These are phyloP conservation scores for Crypturellus undulatus DNA, from an alignment of 2,113 vertebrate genomes.

Conservation along the genomic window DNA sequence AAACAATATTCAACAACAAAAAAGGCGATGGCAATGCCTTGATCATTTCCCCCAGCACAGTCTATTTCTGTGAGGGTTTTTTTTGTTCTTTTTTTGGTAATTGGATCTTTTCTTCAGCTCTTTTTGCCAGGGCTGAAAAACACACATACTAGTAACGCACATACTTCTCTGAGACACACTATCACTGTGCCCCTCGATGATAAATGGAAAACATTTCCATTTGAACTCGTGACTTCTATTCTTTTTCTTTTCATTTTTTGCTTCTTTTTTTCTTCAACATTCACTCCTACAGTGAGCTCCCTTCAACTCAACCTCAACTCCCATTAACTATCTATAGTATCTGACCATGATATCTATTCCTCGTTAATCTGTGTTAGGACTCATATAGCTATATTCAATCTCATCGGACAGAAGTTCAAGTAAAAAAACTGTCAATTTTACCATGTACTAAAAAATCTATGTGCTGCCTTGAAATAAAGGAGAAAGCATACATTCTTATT, in stretches of 20 bases:
- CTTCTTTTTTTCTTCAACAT: background rate
- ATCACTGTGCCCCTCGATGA: background rate
- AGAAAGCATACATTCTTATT: background rate
- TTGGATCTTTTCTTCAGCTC: background rate
- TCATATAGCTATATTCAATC: background rate
- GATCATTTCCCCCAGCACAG: background rate
- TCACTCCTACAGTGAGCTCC: background rate
- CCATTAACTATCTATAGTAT: background rate
- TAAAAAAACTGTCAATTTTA: background rate
- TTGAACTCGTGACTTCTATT: background rate
- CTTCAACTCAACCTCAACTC: background rate
- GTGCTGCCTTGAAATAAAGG: background rate
- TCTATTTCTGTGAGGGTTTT: background rate
- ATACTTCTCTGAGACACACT: background rate
- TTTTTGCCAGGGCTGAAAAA: background rate
- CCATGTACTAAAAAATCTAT: background rate
- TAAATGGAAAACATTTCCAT: background rate
- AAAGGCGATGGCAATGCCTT: background rate
- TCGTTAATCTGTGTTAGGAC: accelerated
- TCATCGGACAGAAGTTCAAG: background rate
- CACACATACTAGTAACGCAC: accelerated
- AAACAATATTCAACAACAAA: background rate
- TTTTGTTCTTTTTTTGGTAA: background rate
- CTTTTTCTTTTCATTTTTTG: background rate
- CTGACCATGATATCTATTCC: background rate